A percentile compares a stretch with the other conserved stretches of the same genome.
Conservation (phyloP, 2,113 vertebrate genomes). For the Parotia lawesii region DNA sequence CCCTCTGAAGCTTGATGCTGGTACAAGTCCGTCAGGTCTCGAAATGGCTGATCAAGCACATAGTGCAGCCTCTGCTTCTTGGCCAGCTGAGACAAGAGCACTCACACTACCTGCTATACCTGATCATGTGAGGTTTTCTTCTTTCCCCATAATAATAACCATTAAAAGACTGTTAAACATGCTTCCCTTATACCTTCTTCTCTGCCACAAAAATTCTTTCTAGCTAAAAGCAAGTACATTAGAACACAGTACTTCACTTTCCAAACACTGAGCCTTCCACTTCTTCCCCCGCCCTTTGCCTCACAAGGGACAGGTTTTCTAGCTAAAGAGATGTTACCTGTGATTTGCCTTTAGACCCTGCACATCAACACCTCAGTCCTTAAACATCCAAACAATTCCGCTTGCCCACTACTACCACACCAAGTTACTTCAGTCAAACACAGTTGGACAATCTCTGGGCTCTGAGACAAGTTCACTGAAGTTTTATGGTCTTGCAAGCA, state of each 20-base stretch:
- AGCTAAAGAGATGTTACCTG: background rate
- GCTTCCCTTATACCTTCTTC: background rate
- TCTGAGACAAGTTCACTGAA: background rate
- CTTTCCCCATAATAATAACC: background rate
- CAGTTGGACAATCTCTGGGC: background rate
- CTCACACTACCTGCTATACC: background rate
- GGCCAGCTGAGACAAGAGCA: background rate
- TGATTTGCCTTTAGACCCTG: background rate
- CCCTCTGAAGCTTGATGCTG: background rate
- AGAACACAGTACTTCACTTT: background rate
- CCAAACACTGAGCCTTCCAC: background rate
- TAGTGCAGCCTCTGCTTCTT: background rate
- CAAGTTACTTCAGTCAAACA: background rate
- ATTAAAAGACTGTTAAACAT: background rate
- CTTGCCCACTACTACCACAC: background rate
- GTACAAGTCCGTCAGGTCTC: background rate
- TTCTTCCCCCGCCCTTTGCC: background rate
- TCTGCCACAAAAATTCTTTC: background rate
- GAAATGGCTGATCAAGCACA: background rate
- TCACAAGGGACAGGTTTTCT: background rate
- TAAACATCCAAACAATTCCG: background rate
- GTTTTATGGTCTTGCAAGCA: background rate
- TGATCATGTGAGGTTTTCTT: background rate
- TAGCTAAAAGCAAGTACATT: background rate
- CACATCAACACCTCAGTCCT: background rate